Base-by-base conservation (phyloP, 2,797 vertebrate genomes). In the Dicrostonyx torquatus region DNA sequence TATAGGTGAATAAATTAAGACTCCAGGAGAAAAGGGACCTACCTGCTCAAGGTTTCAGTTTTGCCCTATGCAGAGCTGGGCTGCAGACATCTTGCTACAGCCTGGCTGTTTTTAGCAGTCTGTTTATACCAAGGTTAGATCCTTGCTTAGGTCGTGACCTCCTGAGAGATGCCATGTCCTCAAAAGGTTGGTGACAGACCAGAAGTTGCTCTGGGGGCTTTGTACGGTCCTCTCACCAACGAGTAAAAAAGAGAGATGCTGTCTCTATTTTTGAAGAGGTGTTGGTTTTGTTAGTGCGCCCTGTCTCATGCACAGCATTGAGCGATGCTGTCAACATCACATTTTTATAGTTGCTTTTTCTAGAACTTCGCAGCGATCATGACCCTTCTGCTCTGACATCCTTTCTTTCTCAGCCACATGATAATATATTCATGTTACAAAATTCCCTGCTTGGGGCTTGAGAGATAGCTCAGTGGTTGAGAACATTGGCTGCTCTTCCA, bases 401-500 rank as follows among this genome's bases (percentile, higher is more conserved):
- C 82, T 78, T 94, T 95, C 87, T 87, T 95, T 43, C 77, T 91
- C 66, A 22, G 72, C 89, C 93, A 96, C 77, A 87, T 70, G 72
- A 92, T 90, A 95, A 93, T 80, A 78, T 58, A 70, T 80, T 85
- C 86, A 77, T 85, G 43, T 75, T 68, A 85, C 20, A 87, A 50
- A 50, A 48, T 72, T 93, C 76, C 83, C 92, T n/a, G 29, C 45
- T 89, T 93, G 40, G 45, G 31, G 43, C 43, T 48, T 3, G 60
- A 84, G 58, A 66, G 60, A 84, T 13, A 18, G 29, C 60, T 83
- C 40, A 48, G 43, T 45, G 60, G 29, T 64, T 45, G 40, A 64
- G 29, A 83, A 37, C 17, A 64, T 10, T 22, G 80, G 10, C 40
- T 64, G 11, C 6, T 64, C 17, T 66, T 48, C 17, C 29, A 14